These are phyloP conservation scores for Caenorhabditis becei DNA, from an alignment of 2,888 invertebrate genomes.

Conservation along the genomic window DNA sequence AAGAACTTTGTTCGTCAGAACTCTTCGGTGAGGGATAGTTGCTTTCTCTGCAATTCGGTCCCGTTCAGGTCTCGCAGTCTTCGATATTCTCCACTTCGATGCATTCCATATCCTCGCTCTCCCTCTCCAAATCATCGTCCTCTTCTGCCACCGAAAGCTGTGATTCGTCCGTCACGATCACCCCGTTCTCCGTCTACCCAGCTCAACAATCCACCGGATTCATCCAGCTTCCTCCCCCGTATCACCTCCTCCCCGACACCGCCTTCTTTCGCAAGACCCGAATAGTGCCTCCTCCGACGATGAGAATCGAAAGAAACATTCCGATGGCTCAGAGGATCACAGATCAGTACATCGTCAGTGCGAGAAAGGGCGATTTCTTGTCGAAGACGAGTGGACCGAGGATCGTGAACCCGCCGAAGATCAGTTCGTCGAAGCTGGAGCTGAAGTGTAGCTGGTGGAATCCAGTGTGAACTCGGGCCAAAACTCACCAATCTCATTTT, in stretches of 20 bases:
- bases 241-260: constrained; percentile 67
- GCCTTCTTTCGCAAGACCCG: constrained; percentile 64
- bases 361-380: constrained; percentile 26
- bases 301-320: too few relatives aligned
- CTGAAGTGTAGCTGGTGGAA: constrained; percentile 35
- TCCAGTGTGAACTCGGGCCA: constrained; percentile 11
- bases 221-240: constrained; percentile 62
- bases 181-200: constrained; percentile 38
- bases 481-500: constrained; percentile 8
- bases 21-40: constrained; percentile 14
- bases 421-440: constrained; percentile 24
- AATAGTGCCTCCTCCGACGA: constrained; percentile 62
- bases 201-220: constrained; percentile 38
- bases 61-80: constrained; percentile 26
- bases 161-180: constrained; percentile 36
- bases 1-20: constrained; percentile 28
- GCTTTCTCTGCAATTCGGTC: background rate
- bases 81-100: constrained; percentile 26
- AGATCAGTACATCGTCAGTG: constrained; percentile 63
- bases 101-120: constrained; percentile 22
- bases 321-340: constrained; percentile 49
- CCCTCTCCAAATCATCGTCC: constrained; percentile 11
- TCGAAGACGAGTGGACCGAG: constrained; percentile 2
- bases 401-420: background rate
- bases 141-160: constrained; percentile 28